A percentile compares a stretch with the other conserved stretches of the same genome.
phyloP scores from a whole-genome alignment of 2,888 invertebrate species.

The Cecidostiba fungosa region DNA sequence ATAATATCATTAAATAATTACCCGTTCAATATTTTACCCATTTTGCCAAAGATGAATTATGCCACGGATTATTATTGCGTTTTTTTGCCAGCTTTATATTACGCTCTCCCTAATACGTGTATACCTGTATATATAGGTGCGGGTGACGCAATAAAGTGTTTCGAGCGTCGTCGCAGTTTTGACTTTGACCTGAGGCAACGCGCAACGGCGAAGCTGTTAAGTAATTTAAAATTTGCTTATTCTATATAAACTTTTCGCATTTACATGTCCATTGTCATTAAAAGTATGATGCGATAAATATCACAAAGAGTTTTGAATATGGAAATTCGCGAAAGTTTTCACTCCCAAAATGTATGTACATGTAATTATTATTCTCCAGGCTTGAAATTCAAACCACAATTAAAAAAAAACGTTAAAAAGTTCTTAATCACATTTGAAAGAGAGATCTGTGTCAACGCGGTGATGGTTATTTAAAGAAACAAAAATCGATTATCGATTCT shows the following conservation, averaged over 20 bases:
- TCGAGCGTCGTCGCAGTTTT: background rate
- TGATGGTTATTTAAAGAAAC: background rate
- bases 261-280: constrained; percentile 14
- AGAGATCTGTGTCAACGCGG: background rate
- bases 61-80: background rate
- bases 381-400: background rate
- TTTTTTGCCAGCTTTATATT: background rate
- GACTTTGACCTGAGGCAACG: constrained; percentile 1
- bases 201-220: background rate
- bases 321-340: constrained; percentile 23
- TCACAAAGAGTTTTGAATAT: constrained; percentile 31
- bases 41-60: background rate
- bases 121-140: too few species aligned
- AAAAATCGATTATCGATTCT: background rate
- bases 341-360: constrained; percentile 1
- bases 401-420: background rate
- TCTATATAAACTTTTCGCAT: constrained; percentile 30
- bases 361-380: background rate
- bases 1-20: constrained; percentile 25
- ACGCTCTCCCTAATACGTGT: background rate
- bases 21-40: background rate
- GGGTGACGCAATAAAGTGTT: background rate
- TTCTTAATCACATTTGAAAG: background rate
- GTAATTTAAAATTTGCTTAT: background rate
- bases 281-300: constrained; percentile 8